Percentiles rank a stretch among this genome's conserved stretches.
phyloP scores from a whole-genome alignment of 2,888 invertebrate species.

The Leptinotarsa haldemani region DNA sequence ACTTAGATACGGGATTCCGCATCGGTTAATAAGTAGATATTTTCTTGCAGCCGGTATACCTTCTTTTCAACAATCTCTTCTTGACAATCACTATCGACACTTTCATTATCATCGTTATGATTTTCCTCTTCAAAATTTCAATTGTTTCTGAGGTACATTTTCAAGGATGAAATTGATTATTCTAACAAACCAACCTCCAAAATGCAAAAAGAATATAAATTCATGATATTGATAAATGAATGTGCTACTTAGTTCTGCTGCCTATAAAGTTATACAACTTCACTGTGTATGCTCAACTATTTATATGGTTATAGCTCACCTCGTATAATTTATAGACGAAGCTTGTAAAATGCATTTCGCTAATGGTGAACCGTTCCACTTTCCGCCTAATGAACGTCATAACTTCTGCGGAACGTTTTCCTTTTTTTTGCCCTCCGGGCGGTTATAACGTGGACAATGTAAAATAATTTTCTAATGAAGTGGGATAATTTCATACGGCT shows the following conservation, averaged over 20 bases:
- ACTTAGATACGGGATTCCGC: too few relatives aligned
- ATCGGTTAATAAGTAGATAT: too few relatives aligned
- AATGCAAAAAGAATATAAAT: too few relatives aligned
- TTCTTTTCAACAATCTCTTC: too few relatives aligned
- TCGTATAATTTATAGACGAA: slow-evolving; percentile 25
- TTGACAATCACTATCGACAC: too few relatives aligned
- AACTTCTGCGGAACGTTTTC: slow-evolving; percentile 17
- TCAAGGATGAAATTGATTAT: too few relatives aligned
- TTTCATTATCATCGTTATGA: too few relatives aligned
- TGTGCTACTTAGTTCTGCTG: neutral
- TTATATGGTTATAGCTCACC: slow-evolving; percentile 19
- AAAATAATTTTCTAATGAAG: slow-evolving; percentile 18
- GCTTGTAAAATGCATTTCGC: slow-evolving; percentile 25
- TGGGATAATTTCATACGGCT: slow-evolving; percentile 18
- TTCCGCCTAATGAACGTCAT: slow-evolving; percentile 25
- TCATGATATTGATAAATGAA: too few relatives aligned
- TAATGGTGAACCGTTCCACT: slow-evolving; percentile 32
- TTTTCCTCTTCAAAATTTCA: too few relatives aligned
- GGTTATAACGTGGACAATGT: slow-evolving; percentile 16
- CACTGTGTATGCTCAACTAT: slow-evolving; percentile 8
- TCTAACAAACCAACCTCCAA: too few relatives aligned
- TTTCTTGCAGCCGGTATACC: too few relatives aligned
- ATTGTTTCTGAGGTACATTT: too few relatives aligned
- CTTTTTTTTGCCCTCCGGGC: slow-evolving; percentile 14
- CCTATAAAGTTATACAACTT: neutral